Base-by-base conservation (phyloP, 2,113 vertebrate genomes). In the Stegostoma tigrinum region DNA sequence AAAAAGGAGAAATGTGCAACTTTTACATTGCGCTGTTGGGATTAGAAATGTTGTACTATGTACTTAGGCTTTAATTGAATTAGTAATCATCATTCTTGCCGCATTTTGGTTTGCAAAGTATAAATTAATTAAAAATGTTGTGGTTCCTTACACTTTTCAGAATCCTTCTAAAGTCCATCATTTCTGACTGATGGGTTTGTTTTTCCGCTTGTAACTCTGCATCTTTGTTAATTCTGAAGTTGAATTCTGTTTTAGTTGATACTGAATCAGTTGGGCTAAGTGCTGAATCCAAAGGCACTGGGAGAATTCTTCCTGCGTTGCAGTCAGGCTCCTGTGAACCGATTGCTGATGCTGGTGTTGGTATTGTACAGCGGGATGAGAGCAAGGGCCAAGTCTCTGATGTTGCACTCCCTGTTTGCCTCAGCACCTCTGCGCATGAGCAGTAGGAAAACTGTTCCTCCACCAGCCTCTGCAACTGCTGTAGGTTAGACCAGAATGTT, bases 391-490 rank as follows among this genome's bases (percentile, higher is more conserved):
- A 64, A 34, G 34, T 24, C 19, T 21, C 34, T 91, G 30, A 91
- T 91, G 14, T n/a, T 6, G 21, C 30, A 66, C 23, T 34, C 61
- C 61, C n/a, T 23, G 34, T 93, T 93, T 96, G 96, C 30, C 96
- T 95, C 70, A 80, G 96, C 87, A 97, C 96, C 91, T 96, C 97
- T 14, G 98, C 97, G 85, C 98, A 97, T 14, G 97, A 97, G 96
- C 97, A 97, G 55, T 98, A 97, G 95, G 97, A 97, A 89, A 97
- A 97, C 97, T 98, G 97, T 96, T 98, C 98, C 93, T 97, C 97
- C 96, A 98, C 96, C 95, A 98, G 97, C 75, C 97, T 97, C 96
- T 98, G 97, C 97, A 99, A 97, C 96, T 98, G 98, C 98, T 98
- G 80, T 86, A 64, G 97, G 96, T 97, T 15, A 96, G 96, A 97